Evolutionary conservation across 2,797 vertebrate genomes (phyloP).

Genomic region (Artibeus lituratus): DNA sequence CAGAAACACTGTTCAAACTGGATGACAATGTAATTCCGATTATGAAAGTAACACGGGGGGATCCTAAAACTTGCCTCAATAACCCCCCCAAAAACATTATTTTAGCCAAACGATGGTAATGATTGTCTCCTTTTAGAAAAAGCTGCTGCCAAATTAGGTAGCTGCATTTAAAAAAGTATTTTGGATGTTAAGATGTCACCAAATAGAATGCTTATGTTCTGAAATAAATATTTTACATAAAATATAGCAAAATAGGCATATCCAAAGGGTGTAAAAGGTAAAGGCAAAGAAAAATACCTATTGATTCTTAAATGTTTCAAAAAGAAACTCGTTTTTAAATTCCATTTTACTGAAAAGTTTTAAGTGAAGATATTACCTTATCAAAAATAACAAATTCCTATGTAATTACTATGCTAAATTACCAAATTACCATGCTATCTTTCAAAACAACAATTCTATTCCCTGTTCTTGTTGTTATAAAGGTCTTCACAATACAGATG

Average conservation of each 20-base stretch:
- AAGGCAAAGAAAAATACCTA: background rate
- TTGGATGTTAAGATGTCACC: slow-evolving; percentile 62
- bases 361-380: background rate
- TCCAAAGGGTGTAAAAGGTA: background rate
- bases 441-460: background rate
- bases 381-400: slow-evolving; percentile 19
- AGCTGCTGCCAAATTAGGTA: slow-evolving; percentile 66
- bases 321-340: slow-evolving; percentile 14
- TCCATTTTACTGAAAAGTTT: background rate
- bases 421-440: background rate
- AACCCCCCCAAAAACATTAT: slow-evolving; percentile 51
- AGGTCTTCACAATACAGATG: background rate
- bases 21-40: background rate
- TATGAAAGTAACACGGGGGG: slow-evolving; percentile 39
- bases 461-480: background rate
- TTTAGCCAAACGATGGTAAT: slow-evolving; percentile 62
- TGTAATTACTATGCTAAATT: background rate
- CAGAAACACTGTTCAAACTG: background rate
- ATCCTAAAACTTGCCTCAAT: slow-evolving; percentile 58
- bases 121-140: slow-evolving; percentile 64
- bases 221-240: slow-evolving; percentile 55
- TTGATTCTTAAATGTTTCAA: background rate
- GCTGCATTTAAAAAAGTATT: slow-evolving; percentile 58
- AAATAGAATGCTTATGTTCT: slow-evolving; percentile 57
- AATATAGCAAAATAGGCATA: slow-evolving; percentile 7